phyloP scores from a whole-genome alignment of 2,888 invertebrate species.

The Asteroscopus sphinx region DNA sequence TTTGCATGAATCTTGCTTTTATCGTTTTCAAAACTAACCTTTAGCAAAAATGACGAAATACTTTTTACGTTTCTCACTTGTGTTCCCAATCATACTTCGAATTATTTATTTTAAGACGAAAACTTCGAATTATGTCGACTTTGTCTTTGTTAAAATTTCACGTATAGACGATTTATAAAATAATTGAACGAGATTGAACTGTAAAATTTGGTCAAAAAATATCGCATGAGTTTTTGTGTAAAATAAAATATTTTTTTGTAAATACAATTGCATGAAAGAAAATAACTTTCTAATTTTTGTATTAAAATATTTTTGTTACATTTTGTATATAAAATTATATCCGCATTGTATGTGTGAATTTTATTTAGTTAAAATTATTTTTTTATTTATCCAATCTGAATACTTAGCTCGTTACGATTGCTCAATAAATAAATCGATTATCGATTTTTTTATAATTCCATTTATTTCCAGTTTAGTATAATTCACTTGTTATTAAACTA shows the following conservation, averaged over 20 bases:
- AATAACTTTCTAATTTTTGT: conserved; percentile 31
- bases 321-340: conserved; percentile 46
- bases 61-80: not conserved
- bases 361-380: conserved; percentile 24
- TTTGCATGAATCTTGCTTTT: too few relatives aligned
- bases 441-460: conserved; percentile 57
- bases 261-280: conserved; percentile 54
- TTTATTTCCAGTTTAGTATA: conserved; percentile 55
- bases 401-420: conserved; percentile 44
- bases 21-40: too few relatives aligned
- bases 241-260: conserved; percentile 49
- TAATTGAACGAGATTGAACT: conserved; percentile 6
- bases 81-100: conserved; percentile 12
- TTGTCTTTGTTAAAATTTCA: conserved; percentile 5
- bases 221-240: conserved; percentile 27
- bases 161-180: conserved; percentile 1
- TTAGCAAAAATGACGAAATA: not conserved
- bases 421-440: conserved; percentile 52
- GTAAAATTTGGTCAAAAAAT: conserved; percentile 15
- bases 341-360: conserved; percentile 47
- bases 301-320: conserved; percentile 39
- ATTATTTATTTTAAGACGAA: conserved; percentile 33
- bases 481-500: conserved; percentile 47
- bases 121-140: conserved; percentile 16
- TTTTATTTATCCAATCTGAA: conserved; percentile 39